A percentile compares a stretch with the other conserved stretches of the same genome.
Evolutionary conservation across 2,888 invertebrate genomes (phyloP).

Genomic region (Lycocerus yunnanus): DNA sequence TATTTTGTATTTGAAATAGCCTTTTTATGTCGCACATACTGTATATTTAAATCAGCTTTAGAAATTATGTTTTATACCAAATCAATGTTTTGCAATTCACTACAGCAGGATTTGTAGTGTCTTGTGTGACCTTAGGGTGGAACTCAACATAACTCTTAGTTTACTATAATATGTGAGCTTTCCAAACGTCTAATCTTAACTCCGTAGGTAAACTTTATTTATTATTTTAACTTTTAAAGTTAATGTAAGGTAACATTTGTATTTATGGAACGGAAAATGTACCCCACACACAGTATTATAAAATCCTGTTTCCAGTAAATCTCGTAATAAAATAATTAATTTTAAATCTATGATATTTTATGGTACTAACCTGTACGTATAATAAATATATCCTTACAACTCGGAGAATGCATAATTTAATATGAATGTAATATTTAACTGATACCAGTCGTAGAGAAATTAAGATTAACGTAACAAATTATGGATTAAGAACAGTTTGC

Average conservation of each 20-base stretch:
- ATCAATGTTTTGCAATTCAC: background rate
- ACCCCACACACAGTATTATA: background rate
- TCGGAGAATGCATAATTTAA: too few species aligned
- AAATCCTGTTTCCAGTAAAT: too few species aligned
- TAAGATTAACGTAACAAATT: too few species aligned
- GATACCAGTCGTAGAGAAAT: too few species aligned
- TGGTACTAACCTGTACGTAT: too few species aligned
- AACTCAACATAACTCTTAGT: slow-evolving; percentile 20
- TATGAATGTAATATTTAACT: too few species aligned
- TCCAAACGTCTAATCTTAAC: slow-evolving; percentile 5
- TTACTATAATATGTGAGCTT: slow-evolving; percentile 16
- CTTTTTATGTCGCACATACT: too few species aligned
- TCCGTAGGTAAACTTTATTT: background rate
- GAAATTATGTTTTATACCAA: background rate
- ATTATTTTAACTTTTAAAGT: background rate
- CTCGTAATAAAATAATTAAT: too few species aligned
- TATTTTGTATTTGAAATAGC: too few species aligned
- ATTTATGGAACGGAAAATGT: background rate
- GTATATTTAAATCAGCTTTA: background rate
- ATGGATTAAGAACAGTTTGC: too few species aligned
- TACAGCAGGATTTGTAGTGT: slow-evolving; percentile 23
- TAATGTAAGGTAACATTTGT: background rate
- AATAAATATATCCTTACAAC: too few species aligned
- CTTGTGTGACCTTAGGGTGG: slow-evolving; percentile 17
- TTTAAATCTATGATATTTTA: too few species aligned